Conservation (phyloP, 2,888 invertebrate species). For the Nephrotoma flavescens region DNA sequence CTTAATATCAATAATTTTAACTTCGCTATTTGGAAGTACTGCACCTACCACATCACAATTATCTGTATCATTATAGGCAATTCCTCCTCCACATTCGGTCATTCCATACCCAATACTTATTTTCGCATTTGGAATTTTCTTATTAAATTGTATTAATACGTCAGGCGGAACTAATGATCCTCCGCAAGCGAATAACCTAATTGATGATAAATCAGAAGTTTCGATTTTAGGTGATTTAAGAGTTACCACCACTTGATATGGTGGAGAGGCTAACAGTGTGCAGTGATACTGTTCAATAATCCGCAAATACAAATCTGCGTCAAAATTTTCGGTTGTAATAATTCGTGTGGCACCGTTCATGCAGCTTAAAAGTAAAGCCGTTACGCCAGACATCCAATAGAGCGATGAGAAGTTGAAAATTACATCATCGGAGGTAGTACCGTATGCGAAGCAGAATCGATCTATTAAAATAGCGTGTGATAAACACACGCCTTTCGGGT, state of each 20-base stretch:
- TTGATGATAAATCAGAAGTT: neutral
- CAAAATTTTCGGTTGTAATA: neutral
- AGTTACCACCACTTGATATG: neutral
- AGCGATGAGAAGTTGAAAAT: neutral
- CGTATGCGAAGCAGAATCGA: neutral
- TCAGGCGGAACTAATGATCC: neutral
- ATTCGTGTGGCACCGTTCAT: neutral
- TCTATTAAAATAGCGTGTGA: neutral
- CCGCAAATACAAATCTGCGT: neutral
- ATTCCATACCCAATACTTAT: neutral
- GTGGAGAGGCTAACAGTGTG: neutral
- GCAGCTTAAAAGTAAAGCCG: neutral
- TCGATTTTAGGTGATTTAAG: neutral
- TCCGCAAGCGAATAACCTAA: neutral
- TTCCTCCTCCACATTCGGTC: neutral
- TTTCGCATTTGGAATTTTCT: neutral
- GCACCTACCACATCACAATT: neutral
- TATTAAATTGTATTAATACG: neutral
- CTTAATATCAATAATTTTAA: neutral
- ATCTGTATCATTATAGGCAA: neutral
- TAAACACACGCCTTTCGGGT: neutral
- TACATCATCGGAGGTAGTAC: neutral
- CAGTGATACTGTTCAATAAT: neutral
- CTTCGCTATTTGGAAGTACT: neutral
- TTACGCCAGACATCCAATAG: neutral